These are phyloP conservation scores for Drosophila pandora DNA, from an alignment of 1,140 invertebrate species.

Conservation along the genomic window DNA sequence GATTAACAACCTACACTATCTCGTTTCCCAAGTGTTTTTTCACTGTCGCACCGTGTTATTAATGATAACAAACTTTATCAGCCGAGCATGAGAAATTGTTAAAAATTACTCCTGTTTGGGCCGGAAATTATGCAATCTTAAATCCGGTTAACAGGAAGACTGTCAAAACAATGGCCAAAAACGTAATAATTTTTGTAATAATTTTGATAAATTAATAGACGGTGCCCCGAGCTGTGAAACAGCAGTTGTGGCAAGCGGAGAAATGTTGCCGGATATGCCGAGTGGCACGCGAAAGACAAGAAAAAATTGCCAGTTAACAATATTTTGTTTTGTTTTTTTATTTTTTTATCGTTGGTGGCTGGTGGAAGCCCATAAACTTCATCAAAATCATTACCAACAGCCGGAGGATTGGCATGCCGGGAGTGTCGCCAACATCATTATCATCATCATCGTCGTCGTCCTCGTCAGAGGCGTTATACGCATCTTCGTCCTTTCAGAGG, in stretches of 20 bases:
- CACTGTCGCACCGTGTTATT: no score
- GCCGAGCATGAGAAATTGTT: conserved; percentile 6
- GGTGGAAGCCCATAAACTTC: conserved; percentile 56
- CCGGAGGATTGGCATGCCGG: conserved; percentile 31
- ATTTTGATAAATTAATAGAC: conserved; percentile 77
- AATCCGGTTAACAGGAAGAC: conserved; percentile 35
- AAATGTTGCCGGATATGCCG: conserved; percentile 57
- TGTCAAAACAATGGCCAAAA: conserved; percentile 37
- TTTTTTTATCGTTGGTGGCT: conserved; percentile 35
- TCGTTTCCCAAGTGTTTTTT: no score
- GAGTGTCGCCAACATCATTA: conserved; percentile 48
- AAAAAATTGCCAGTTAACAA: conserved; percentile 78
- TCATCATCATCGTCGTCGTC: conserved; percentile 23
- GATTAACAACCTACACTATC: no score
- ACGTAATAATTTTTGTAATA: conserved; percentile 63
- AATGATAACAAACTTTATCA: not conserved
- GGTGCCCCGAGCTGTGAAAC: conserved; percentile 25
- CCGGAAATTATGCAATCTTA: conserved; percentile 7
- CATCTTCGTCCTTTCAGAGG: conserved; percentile 10
- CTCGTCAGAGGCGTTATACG: not conserved
- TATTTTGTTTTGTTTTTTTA: conserved; percentile 57
- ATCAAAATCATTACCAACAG: conserved; percentile 66
- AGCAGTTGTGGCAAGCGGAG: conserved; percentile 38
- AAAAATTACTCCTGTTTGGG: conserved; percentile 39
- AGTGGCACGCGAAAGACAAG: conserved; percentile 16